These are phyloP conservation scores for Polyommatus iphigenia DNA, from an alignment of 2,888 invertebrate genomes.

Conservation along the genomic window DNA sequence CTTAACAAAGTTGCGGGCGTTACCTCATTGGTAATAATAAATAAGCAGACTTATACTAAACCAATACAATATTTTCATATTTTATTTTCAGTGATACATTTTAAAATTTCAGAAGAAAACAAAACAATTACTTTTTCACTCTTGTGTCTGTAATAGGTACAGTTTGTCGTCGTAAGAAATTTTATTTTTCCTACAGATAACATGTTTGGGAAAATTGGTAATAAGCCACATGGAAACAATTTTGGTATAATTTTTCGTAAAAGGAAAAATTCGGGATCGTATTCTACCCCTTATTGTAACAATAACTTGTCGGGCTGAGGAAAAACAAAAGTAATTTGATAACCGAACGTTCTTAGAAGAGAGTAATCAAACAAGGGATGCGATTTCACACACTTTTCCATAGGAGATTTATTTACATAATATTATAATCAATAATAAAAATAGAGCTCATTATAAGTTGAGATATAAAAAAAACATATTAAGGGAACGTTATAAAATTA, in stretches of 20 bases:
- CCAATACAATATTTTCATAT: background rate
- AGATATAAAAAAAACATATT: background rate
- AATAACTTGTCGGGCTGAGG: background rate
- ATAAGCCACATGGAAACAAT: background rate
- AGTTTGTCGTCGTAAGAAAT: background rate
- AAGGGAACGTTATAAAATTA: too few species aligned
- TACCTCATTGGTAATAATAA: too few species aligned
- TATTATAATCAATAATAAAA: background rate
- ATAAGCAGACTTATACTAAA: too few species aligned
- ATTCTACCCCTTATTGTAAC: background rate
- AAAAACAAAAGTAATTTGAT: constrained; percentile 24
- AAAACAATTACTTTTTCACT: background rate
- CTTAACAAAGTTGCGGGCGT: too few species aligned
- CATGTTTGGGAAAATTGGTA: background rate
- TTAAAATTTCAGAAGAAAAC: background rate
- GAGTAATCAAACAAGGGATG: background rate
- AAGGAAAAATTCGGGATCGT: constrained; percentile 1
- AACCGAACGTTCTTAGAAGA: background rate
- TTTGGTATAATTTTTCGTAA: constrained; percentile 14
- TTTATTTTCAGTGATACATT: background rate
- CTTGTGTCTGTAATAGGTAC: background rate
- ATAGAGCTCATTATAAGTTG: background rate
- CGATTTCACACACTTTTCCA: background rate
- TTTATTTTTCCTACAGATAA: background rate
- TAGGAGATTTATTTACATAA: background rate